Evolutionary conservation across 2,113 vertebrate species (phyloP).

Genomic region (Rhizomys pruinosus): DNA sequence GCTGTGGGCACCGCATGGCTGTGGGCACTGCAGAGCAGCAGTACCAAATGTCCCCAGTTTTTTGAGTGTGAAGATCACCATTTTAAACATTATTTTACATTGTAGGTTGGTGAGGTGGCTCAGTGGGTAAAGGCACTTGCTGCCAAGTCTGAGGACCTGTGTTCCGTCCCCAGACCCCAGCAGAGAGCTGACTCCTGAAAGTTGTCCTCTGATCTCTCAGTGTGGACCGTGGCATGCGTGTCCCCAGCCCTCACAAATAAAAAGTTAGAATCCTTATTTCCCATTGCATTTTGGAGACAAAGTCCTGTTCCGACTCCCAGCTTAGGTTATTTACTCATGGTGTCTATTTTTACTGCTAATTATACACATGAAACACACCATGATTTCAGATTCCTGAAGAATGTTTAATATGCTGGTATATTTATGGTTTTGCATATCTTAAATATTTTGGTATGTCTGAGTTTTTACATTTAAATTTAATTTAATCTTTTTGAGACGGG

Average conservation of each 20-base stretch:
- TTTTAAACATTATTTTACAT: background rate
- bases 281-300: background rate
- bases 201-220: background rate
- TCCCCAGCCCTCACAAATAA: background rate
- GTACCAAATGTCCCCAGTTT: fast-evolving
- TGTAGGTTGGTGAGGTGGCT: background rate
- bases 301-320: background rate
- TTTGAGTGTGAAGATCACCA: background rate
- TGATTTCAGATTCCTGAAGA: background rate
- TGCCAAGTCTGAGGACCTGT: background rate
- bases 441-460: background rate
- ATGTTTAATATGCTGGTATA: background rate
- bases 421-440: background rate
- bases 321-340: background rate
- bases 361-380: background rate
- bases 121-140: background rate
- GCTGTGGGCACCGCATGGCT: background rate
- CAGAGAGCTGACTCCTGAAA: background rate
- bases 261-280: background rate
- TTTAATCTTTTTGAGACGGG: no score
- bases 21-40: no score
- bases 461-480: background rate
- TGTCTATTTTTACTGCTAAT: background rate
- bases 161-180: background rate
- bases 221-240: background rate